Base-by-base conservation (phyloP, 2,113 vertebrate genomes). In the Phyllostomus hastatus region DNA sequence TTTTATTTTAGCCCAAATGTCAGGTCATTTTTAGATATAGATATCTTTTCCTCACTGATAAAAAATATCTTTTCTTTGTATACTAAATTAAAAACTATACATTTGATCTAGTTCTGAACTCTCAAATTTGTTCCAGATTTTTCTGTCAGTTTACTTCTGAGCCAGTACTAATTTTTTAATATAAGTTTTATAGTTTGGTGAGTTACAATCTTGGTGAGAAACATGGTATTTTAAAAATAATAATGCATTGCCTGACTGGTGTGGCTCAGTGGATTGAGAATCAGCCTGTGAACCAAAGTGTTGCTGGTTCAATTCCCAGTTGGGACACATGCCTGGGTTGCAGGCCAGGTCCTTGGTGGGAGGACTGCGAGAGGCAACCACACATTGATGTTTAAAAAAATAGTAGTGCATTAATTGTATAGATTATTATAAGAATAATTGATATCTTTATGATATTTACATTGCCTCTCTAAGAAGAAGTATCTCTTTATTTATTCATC, bases 91-190 rank as follows among this genome's bases (percentile, higher is more conserved):
- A 88, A 92, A 88, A 84, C 92, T 33, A 41, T 48, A 92, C 52
- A 94, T 78, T 88, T 91, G 24, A 69, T 84, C 7, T 91, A 28
- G 84, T 95, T 85, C 10, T 91, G 35, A 94, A 57, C 10, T 93
- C 12, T 93, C 41, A 75, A 20, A 61, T 88, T 61, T 84, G 20
- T 73, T 90, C 7, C 43, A 82, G 33, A 20, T 70, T 72, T 15
- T 78, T 88, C 7, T 82, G 10, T 72, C 1, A 11, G 7, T 73
- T 88, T 75, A 50, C 10, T 95, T 16, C 28, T 93, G 4, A 93
- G 17, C 38, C 38, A 69, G 16, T 79, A 67, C 1, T 33, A 80
- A 33, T 5, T 69, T 87, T 69, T 88, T 41, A 2, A 46, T 73
- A 5, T 75, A 54, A 22, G 2, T 80, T 90, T 93, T 38, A 88